Evolutionary conservation across 2,888 invertebrate genomes (phyloP), one percentile per base, ranked within the genome.

Genomic region (Hoplodrina ambigua): DNA sequence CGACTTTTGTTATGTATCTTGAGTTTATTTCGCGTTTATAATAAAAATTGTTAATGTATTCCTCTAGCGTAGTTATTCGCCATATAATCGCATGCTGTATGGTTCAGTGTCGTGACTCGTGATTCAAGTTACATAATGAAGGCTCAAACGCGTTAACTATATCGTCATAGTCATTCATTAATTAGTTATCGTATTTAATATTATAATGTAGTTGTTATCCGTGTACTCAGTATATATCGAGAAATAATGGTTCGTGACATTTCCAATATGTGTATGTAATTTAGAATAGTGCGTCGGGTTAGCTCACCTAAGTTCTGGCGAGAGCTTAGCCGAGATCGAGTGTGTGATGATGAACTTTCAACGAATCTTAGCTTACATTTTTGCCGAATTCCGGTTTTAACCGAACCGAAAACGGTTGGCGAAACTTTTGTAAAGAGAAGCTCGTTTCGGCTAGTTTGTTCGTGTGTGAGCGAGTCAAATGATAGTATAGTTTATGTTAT

Each of bases 171-270:
- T 94, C 93, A 94, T 94, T 93, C 89, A 90, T 92, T 89, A 89
- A 89, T 87, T 84, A 84, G 78, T 74, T 81, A 76, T 84, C 82
- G 86, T 91, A 89, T 90, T 89, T 89, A 90, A 86, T 84, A 83
- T 82, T 25, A 79, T 80, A 78, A 80, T 82, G 83, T 88, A 85
- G 83, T 81, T 72, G 86, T 88, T 90, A 90, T 89, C 86, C 85
- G 85, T 94, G 91, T 94, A 94, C 90, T 94, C 94, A 90, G 89
- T 87, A 83, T 90, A 86, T 92, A 91, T 91, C 89, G 90, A 92
- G 88, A 87, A 89, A 88, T 90, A 91, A 94, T 92, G 94, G 94
- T 94, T 94, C 94, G 95, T 95, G 94, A 95, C 93, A 93, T 93
- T 95, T 95, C 94, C 94, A 94, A 89, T 91, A 87, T 75, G 53